Conservation (phyloP, 1,140 invertebrate genomes). For the Stegodyphus dumicola region DNA sequence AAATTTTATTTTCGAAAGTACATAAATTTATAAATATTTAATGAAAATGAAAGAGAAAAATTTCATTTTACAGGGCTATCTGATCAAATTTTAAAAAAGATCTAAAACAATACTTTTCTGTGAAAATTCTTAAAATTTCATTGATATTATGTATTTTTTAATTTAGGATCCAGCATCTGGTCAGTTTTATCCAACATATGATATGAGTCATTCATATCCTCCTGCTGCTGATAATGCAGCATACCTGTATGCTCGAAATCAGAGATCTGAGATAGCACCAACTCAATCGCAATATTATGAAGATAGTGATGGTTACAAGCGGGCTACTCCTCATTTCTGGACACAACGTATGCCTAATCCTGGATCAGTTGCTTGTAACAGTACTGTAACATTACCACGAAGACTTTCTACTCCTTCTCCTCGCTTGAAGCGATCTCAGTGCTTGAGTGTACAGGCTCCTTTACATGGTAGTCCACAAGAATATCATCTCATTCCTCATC, state of each 20-base stretch:
- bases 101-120: no score
- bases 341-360: constrained; percentile 10
- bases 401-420: constrained; percentile 36
- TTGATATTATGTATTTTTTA: background rate
- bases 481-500: constrained; percentile 43
- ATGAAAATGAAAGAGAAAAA: no score
- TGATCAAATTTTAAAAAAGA: no score
- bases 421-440: constrained; percentile 40
- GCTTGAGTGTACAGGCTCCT: constrained; percentile 52
- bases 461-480: constrained; percentile 50
- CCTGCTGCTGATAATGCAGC: constrained; percentile 29
- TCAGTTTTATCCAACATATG: constrained; percentile 38
- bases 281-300: constrained; percentile 22
- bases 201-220: constrained; percentile 56
- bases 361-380: background rate
- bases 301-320: constrained; percentile 49
- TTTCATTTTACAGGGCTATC: no score
- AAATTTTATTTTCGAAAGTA: no score
- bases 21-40: no score
- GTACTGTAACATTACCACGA: constrained; percentile 25
- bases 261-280: background rate
- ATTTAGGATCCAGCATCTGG: constrained; percentile 39
- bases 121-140: no score
- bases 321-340: constrained; percentile 19
- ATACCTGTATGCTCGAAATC: constrained; percentile 27